Conservation (phyloP, 2,113 vertebrate genomes). For the Galeopterus variegatus region DNA sequence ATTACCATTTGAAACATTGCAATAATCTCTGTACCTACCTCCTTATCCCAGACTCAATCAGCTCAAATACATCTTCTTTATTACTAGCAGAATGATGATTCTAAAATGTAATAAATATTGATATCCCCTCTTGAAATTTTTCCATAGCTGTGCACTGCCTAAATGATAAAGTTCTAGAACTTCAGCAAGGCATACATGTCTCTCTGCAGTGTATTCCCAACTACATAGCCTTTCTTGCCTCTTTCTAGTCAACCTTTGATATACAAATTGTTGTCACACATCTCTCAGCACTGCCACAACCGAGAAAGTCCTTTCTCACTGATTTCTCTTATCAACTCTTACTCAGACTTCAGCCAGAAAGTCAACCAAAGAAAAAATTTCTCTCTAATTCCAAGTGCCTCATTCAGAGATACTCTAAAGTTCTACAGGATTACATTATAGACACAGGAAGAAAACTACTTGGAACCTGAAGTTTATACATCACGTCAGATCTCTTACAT, state of each 20-base stretch:
- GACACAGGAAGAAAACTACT: background rate
- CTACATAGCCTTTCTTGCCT: background rate
- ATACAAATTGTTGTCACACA: background rate
- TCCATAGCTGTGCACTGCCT: fast-evolving
- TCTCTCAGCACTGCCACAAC: background rate
- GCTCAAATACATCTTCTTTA: background rate
- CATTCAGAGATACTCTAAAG: background rate
- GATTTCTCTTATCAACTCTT: background rate
- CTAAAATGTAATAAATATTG: background rate
- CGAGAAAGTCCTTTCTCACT: background rate
- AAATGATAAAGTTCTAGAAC: background rate
- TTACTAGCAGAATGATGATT: background rate
- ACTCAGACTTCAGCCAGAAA: background rate
- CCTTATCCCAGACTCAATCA: background rate
- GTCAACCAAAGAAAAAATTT: background rate
- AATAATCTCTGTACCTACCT: background rate
- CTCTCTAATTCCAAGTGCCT: background rate
- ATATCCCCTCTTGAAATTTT: background rate
- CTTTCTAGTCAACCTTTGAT: background rate
- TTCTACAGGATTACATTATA: background rate
- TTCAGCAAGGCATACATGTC: background rate
- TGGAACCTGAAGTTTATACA: background rate
- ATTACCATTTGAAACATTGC: background rate
- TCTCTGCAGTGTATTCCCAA: background rate
- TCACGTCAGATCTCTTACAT: background rate